A percentile compares a stretch with the other conserved stretches of the same genome.
phyloP scores from a whole-genome alignment of 2,888 invertebrate species.

The Dexiosoma caninum region DNA sequence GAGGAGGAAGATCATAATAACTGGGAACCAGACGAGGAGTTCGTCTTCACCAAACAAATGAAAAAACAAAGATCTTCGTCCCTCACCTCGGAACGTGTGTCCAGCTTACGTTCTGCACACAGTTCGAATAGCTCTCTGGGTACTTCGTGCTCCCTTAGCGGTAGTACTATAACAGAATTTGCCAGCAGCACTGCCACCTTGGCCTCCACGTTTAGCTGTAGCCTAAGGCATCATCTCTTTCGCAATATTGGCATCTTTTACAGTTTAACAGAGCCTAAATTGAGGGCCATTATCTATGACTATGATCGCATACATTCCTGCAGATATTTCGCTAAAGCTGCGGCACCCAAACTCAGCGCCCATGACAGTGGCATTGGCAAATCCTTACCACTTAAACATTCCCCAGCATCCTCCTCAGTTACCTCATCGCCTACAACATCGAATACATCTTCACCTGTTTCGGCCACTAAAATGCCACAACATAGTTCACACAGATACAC shows the following conservation, averaged over 20 bases:
- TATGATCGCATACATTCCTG: constrained; percentile 72
- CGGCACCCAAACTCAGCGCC: not conserved
- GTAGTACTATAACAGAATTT: constrained; percentile 74
- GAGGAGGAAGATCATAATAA: constrained; percentile 74
- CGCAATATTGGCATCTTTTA: constrained; percentile 76
- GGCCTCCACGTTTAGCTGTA: constrained; percentile 67
- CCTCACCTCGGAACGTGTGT: constrained; percentile 63
- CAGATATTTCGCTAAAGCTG: constrained; percentile 68
- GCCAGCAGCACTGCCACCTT: constrained; percentile 72
- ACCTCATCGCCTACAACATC: constrained; percentile 60
- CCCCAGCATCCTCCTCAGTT: constrained; percentile 62
- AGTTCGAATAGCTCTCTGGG: constrained; percentile 58
- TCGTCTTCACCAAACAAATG: constrained; percentile 72
- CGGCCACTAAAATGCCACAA: not conserved
- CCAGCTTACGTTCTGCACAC: constrained; percentile 49
- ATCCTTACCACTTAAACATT: constrained; percentile 58
- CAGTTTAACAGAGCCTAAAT: constrained; percentile 72
- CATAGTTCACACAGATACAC: not conserved
- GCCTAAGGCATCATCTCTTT: constrained; percentile 70
- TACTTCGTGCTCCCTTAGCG: constrained; percentile 65
- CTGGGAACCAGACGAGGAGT: constrained; percentile 77
- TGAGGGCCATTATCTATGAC: constrained; percentile 76
- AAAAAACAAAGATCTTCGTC: constrained; percentile 53
- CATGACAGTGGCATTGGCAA: constrained; percentile 56
- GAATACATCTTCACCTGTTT: constrained; percentile 45